Percentiles rank a stretch among this genome's conserved stretches.
Conservation (phyloP, 2,888 invertebrate species). For the Lasius platythorax region DNA sequence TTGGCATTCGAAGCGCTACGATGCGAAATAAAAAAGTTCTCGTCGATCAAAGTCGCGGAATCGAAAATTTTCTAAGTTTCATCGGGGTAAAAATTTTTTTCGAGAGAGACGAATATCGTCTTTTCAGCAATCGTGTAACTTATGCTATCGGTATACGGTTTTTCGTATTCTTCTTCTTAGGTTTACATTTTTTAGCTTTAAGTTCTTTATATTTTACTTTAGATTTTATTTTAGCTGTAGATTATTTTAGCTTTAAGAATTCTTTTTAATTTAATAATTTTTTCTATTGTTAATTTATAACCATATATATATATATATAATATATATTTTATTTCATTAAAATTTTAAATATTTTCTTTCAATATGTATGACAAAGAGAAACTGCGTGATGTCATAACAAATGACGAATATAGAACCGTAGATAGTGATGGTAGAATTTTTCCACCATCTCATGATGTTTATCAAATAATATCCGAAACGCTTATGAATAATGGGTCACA, state of each 20-base stretch:
- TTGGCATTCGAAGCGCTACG: too few relatives aligned
- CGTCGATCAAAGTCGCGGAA: too few relatives aligned
- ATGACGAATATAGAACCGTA: not conserved
- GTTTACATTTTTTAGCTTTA: too few relatives aligned
- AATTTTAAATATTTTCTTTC: not conserved
- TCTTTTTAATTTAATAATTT: not conserved
- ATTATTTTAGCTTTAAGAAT: not conserved
- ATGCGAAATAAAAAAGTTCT: too few relatives aligned
- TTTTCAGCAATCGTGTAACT: too few relatives aligned
- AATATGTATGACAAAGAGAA: constrained; percentile 14
- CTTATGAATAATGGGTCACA: not conserved
- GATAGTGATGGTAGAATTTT: not conserved
- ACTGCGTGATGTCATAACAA: not conserved
- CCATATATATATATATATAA: not conserved
- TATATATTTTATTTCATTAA: not conserved
- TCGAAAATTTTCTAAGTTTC: too few relatives aligned
- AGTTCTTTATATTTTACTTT: too few relatives aligned
- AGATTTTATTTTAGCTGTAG: too few relatives aligned
- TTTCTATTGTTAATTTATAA: not conserved
- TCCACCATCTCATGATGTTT: not conserved
- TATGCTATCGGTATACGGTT: too few relatives aligned
- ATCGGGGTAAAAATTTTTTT: too few relatives aligned
- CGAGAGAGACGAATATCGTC: too few relatives aligned
- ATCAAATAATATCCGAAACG: not conserved
- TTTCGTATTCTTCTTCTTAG: too few relatives aligned